These are phyloP conservation scores for Incurvaria masculella DNA, from an alignment of 2,888 invertebrate species.

Conservation along the genomic window DNA sequence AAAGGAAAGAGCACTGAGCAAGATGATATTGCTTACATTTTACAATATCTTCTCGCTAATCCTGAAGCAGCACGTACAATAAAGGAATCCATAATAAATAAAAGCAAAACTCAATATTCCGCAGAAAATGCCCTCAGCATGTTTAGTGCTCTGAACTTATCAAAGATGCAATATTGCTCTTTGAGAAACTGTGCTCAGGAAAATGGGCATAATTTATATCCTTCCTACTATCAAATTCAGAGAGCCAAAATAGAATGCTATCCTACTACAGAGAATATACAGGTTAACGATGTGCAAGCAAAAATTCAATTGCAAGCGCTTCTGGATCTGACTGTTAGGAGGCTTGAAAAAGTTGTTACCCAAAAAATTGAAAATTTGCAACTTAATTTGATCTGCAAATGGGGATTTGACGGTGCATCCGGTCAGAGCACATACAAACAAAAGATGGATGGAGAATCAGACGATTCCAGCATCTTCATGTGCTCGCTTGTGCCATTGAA, in stretches of 20 bases:
- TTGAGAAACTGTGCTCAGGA: background rate
- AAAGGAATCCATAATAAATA: background rate
- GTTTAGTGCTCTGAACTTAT: background rate
- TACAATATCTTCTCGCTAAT: background rate
- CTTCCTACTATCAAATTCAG: background rate
- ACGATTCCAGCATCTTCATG: slow-evolving; percentile 10
- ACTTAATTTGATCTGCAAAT: slow-evolving; percentile 7
- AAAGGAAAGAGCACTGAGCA: background rate
- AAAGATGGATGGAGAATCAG: slow-evolving; percentile 5
- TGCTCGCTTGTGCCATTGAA: slow-evolving; percentile 11
- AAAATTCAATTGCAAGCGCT: background rate
- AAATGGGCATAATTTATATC: background rate
- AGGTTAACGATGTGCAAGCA: background rate
- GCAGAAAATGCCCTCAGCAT: background rate
- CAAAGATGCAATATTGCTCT: background rate
- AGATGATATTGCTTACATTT: background rate
- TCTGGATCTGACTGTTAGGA: slow-evolving; percentile 3
- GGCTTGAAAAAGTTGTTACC: slow-evolving; percentile 1
- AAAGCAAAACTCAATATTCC: background rate
- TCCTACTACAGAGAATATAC: background rate
- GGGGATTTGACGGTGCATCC: slow-evolving; percentile 13
- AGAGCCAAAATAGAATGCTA: background rate
- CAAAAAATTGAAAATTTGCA: background rate
- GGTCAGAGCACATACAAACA: slow-evolving; percentile 13
- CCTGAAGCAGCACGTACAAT: background rate